Conservation (phyloP, 1,140 invertebrate species). For the Zaprionus africanus region DNA sequence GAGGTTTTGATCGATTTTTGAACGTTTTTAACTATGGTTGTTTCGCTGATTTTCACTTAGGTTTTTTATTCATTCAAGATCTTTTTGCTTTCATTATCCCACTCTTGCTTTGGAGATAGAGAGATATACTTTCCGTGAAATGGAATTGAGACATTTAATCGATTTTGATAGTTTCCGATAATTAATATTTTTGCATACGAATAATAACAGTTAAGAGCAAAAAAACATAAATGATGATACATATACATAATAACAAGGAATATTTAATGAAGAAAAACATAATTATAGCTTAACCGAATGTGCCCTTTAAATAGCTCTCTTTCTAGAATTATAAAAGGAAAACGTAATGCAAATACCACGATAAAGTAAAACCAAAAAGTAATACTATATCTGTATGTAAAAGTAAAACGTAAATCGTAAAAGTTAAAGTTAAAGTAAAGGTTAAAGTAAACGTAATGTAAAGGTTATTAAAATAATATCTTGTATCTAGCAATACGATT, state of each 20-base stretch:
- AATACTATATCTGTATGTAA: constrained; percentile 47
- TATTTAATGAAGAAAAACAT: constrained; percentile 48
- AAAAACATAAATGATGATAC: constrained; percentile 53
- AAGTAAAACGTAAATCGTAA: constrained; percentile 12
- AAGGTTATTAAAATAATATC: constrained; percentile 66
- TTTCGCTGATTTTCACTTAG: constrained; percentile 28
- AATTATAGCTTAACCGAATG: constrained; percentile 85
- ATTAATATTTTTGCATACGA: constrained; percentile 22
- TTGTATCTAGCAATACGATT: constrained; percentile 67
- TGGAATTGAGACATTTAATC: constrained; percentile 75
- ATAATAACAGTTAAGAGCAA: constrained; percentile 54
- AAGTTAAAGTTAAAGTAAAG: not conserved
- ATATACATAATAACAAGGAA: constrained; percentile 42
- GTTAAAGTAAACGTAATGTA: constrained; percentile 8
- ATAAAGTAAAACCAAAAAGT: constrained; percentile 45
- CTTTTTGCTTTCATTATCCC: constrained; percentile 31
- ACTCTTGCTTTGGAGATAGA: constrained; percentile 10
- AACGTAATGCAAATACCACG: constrained; percentile 30
- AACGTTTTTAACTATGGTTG: constrained; percentile 49
- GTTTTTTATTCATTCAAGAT: constrained; percentile 18
- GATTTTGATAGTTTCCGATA: constrained; percentile 22
- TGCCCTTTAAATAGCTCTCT: constrained; percentile 85
- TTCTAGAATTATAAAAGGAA: constrained; percentile 75
- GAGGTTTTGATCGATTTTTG: constrained; percentile 46
- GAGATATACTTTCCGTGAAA: constrained; percentile 43